Conservation (phyloP, 2,888 invertebrate genomes). For the Glaucopsyche alexis region DNA sequence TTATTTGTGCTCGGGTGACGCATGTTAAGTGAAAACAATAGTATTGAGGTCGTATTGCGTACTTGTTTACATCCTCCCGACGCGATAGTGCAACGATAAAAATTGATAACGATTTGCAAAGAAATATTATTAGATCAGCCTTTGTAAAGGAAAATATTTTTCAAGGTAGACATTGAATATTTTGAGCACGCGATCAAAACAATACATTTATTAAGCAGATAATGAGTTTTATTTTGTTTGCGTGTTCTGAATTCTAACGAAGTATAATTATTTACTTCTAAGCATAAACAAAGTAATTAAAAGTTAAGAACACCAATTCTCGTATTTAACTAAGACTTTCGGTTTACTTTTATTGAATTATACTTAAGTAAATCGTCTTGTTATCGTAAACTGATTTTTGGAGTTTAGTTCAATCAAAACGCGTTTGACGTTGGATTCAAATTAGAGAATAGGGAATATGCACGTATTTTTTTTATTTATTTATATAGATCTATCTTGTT, state of each 20-base stretch:
- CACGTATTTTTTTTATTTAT: too few species aligned
- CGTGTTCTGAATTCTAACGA: background rate
- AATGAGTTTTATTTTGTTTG: background rate
- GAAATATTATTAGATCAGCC: slow-evolving; percentile 6
- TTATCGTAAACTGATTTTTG: too few species aligned
- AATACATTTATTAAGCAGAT: background rate
- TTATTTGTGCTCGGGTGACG: slow-evolving; percentile 28
- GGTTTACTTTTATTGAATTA: too few species aligned
- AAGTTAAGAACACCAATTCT: too few species aligned
- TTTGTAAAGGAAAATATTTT: background rate
- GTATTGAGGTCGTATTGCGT: slow-evolving; percentile 8
- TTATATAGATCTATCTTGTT: too few species aligned
- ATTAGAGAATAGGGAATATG: too few species aligned
- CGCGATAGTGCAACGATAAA: background rate
- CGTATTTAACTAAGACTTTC: too few species aligned
- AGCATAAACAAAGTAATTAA: too few species aligned
- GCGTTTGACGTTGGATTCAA: too few species aligned
- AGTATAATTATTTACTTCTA: too few species aligned
- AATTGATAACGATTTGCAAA: background rate
- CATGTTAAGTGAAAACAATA: slow-evolving; percentile 17
- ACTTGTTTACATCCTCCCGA: slow-evolving; percentile 9
- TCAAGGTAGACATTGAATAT: background rate
- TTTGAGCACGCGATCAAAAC: background rate
- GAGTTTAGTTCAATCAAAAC: too few species aligned
- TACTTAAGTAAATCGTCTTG: too few species aligned